phyloP scores from a whole-genome alignment of 2,797 vertebrate genomes.

The Carcharodon carcharias region DNA sequence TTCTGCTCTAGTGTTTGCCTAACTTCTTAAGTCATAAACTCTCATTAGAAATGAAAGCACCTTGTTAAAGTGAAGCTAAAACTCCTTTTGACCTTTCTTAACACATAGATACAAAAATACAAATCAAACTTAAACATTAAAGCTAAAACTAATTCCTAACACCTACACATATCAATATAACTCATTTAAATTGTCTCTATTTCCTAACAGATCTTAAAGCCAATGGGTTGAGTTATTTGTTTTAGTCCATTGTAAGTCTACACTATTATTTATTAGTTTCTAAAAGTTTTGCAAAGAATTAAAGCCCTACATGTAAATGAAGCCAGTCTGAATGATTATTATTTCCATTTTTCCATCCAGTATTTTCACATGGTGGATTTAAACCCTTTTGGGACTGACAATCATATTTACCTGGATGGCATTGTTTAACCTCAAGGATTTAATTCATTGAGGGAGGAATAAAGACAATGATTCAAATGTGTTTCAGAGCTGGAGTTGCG shows the following conservation, averaged over 20 bases:
- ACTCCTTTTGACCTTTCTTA: too few species aligned
- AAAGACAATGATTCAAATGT: neutral
- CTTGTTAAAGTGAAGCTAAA: too few species aligned
- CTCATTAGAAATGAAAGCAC: too few species aligned
- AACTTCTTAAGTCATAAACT: too few species aligned
- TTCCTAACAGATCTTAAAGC: neutral
- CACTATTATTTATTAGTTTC: slow-evolving; percentile 3
- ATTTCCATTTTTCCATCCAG: neutral
- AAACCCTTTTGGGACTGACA: neutral
- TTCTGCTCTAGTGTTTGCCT: too few species aligned
- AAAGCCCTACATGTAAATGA: neutral
- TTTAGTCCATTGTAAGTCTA: neutral
- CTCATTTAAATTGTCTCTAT: too few species aligned
- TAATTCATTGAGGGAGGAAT: neutral
- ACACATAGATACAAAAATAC: too few species aligned
- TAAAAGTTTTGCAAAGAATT: neutral
- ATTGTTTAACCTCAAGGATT: neutral
- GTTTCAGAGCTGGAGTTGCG: too few species aligned
- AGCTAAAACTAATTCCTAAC: too few species aligned
- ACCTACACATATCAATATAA: too few species aligned
- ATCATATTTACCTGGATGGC: neutral
- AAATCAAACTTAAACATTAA: too few species aligned
- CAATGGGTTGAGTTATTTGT: neutral
- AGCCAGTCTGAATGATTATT: neutral
- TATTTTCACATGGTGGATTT: neutral